Evolutionary conservation across 1,140 invertebrate genomes (phyloP), one percentile per base, ranked within the genome.

Genomic region (Papilio dardanus): DNA sequence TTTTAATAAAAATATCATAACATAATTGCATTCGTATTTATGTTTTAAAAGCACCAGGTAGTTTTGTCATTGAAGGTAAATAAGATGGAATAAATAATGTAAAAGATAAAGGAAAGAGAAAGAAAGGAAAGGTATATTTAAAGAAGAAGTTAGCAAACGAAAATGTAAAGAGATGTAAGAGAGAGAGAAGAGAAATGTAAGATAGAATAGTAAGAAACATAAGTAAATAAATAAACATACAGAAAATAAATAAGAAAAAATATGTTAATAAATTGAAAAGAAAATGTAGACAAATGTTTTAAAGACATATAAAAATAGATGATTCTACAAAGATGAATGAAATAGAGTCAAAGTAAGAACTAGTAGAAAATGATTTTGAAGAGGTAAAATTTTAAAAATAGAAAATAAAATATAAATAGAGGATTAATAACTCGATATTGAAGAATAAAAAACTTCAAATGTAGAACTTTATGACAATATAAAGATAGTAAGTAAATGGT

Each of bases 21-120:
- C 80, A 79, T 66, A 86, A 85, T 79, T 82, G 76, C 75, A 46
- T 77, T 79, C 74, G 50, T 76, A 77, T 76, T 50, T 78, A 80
- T 78, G 74, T 76, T 79, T 76, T 86, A 84, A 82, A 74, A 80
- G 83, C 85, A 87, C 86, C 83, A 85, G 83, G 84, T 81, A 83
- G 81, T 77, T 81, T 54, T 12, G 81, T 67, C n/a, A 78, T 66
- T 67, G 6, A 66, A 19, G 7, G n/a, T 30, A 16, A 33, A 16
- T 33, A 67, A 66, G 10, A 8, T 33, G 7, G 31, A 37, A 37
- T 37, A 10, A 37, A 37, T 14, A 37, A 12, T 37, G 10, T 37
- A 37, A 37, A 37, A 14, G 35, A 37, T 37, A 37, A 37, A 37
- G 35, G 14, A 7, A 7, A 33, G 31, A 54, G 54, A 19, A 30